Percentiles rank a stretch among this genome's conserved stretches.
phyloP scores from a whole-genome alignment of 2,888 invertebrate genomes.

The Agriopis marginaria region DNA sequence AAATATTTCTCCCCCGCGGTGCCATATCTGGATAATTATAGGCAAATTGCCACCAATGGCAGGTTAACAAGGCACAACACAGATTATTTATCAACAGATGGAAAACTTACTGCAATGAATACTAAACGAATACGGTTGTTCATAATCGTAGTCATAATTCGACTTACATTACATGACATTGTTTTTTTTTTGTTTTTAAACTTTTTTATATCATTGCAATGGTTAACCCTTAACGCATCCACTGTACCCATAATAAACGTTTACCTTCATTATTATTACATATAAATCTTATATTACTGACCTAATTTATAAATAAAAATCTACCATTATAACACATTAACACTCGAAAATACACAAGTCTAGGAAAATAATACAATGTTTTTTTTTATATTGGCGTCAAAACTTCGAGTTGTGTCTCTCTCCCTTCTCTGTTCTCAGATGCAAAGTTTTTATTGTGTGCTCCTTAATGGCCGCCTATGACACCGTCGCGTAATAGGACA shows the following conservation, averaged over 20 bases:
- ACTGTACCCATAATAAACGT: too few species aligned
- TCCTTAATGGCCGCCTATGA: constrained; percentile 47
- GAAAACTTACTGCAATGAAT: neutral
- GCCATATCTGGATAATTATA: constrained; percentile 76
- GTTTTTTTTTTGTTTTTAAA: too few species aligned
- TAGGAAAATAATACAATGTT: too few species aligned
- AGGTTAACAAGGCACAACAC: constrained; percentile 61
- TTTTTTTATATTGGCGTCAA: too few species aligned
- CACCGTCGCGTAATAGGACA: constrained; percentile 51
- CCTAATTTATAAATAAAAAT: too few species aligned
- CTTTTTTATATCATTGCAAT: too few species aligned
- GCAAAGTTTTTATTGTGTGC: constrained; percentile 58
- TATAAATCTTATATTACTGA: too few species aligned
- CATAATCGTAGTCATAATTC: neutral
- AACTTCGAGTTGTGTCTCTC: neutral
- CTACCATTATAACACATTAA: too few species aligned
- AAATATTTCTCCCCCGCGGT: constrained; percentile 64
- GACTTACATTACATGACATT: too few species aligned
- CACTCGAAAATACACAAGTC: too few species aligned
- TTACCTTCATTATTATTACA: too few species aligned
- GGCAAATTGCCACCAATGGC: constrained; percentile 67
- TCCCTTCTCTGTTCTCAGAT: constrained; percentile 9
- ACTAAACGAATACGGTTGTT: neutral
- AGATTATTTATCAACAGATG: constrained; percentile 8
- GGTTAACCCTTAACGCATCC: too few species aligned